A percentile compares a stretch with the other conserved stretches of the same genome.
Evolutionary conservation across 2,888 invertebrate species (phyloP).

Genomic region (Pteria penguin): DNA sequence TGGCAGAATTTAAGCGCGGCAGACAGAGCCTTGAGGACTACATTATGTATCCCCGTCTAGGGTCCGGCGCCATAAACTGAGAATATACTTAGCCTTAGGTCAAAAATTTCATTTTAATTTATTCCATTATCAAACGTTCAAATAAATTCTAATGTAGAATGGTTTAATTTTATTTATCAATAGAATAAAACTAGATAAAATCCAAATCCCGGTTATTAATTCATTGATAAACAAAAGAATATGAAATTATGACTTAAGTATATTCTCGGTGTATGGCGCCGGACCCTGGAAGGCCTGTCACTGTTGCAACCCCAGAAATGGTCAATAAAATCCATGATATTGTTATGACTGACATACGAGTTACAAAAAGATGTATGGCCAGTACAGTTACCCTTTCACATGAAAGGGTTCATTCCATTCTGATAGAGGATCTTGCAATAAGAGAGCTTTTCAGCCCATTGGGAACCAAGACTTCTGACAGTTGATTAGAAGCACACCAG

Average conservation of each 20-base stretch:
- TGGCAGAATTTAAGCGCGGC: conserved; percentile 25
- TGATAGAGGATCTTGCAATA: conserved; percentile 23
- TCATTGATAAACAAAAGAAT: too few relatives aligned
- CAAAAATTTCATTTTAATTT: too few relatives aligned
- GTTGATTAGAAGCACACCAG: conserved; percentile 21
- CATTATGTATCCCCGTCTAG: too few relatives aligned
- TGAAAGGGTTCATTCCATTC: conserved; percentile 28
- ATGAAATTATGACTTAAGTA: too few relatives aligned
- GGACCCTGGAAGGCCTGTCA: conserved; percentile 4
- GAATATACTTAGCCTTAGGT: too few relatives aligned
- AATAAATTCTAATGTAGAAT: too few relatives aligned
- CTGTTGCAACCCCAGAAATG: not conserved
- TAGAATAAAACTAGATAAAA: too few relatives aligned
- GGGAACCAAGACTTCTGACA: conserved; percentile 22
- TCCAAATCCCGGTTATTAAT: not conserved
- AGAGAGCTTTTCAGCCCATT: conserved; percentile 26
- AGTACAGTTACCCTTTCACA: conserved; percentile 17
- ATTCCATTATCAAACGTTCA: too few relatives aligned
- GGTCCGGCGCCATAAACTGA: too few relatives aligned
- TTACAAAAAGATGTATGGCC: not conserved
- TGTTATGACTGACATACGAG: conserved; percentile 17
- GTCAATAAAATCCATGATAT: conserved; percentile 1
- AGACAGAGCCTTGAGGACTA: too few relatives aligned
- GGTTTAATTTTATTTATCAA: too few relatives aligned
- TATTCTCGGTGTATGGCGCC: too few relatives aligned